Base-by-base conservation (phyloP, 1,140 invertebrate genomes). In the Diorhabda elongata region DNA sequence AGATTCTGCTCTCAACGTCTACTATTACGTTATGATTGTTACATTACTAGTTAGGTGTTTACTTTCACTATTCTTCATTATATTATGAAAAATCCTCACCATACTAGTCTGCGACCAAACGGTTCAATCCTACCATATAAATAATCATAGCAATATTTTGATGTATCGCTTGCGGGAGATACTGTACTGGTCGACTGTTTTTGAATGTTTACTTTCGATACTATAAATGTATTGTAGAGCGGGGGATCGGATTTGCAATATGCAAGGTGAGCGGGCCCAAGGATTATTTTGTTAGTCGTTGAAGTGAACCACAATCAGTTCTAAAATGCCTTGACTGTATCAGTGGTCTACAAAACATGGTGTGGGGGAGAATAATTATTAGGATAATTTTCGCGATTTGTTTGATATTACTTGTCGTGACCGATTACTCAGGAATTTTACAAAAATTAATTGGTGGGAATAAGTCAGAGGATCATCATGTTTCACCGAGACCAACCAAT, bases 351-450 rank as follows among this genome's bases (percentile, higher is more conserved):
- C 42, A 45, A 45, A 67, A 62, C 43, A 67, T 81, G 80, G 73
- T 76, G 9, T 71, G 70, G 44, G 74, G 80, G 42, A 79, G 78
- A 72, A 72, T 79, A 44, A 70, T 80, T 7, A 69, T 80, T 43
- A 69, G 77, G 26, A 61, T 81, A 58, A 72, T 80, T 59, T 76
- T 81, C 67, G 71, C 75, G 11, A 59, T 79, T 42, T 79, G 79
- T 68, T 72, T 80, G 44, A 52, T 81, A 45, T 64, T 81, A 59
- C 72, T 81, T 56, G 61, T 80, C 6, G 69, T 77, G 9, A 76
- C 77, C 9, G 80, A 81, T 57, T 81, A 80, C 69, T 76, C 77
- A 1, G 77, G 74, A 61, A 64, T 80, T 57, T 64, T 81, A 3
- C 71, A 75, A 41, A 79, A 80, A 64, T 65, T 81, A 9, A 73